Percentiles rank a stretch among this genome's conserved stretches.
These are phyloP conservation scores for Ia io DNA, from an alignment of 2,113 vertebrate genomes.

Conservation along the genomic window DNA sequence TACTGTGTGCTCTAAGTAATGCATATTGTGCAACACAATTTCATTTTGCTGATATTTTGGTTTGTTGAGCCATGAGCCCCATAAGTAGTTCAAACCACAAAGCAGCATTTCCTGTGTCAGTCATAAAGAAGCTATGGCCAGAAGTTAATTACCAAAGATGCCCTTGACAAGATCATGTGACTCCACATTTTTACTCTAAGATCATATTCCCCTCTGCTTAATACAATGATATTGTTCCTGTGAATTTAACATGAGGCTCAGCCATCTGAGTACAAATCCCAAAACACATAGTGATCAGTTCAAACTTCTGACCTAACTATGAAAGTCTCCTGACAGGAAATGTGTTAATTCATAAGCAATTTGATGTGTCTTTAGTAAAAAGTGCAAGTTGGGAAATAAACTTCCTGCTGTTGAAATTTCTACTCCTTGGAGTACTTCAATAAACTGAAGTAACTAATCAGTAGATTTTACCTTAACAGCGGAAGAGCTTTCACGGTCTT, in stretches of 20 bases:
- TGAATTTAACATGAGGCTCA: not conserved
- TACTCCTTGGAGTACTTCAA: not conserved
- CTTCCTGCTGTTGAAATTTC: slow-evolving; percentile 25
- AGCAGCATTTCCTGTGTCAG: not conserved
- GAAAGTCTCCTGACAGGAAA: slow-evolving; percentile 28
- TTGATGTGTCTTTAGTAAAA: not conserved
- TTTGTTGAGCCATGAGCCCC: not conserved
- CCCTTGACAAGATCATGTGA: not conserved
- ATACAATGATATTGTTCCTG: no score
- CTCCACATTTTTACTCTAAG: not conserved
- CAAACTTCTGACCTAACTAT: not conserved
- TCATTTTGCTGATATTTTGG: not conserved
- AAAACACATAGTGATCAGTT: not conserved
- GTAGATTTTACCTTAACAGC: not conserved
- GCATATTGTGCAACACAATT: not conserved
- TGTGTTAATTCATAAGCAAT: not conserved
- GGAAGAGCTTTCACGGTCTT: not conserved
- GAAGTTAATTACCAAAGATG: not conserved
- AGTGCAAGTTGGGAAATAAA: slow-evolving; percentile 34
- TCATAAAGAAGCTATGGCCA: not conserved
- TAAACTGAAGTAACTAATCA: not conserved
- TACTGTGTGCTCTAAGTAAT: not conserved
- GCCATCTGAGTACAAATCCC: not conserved
- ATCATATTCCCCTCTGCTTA: not conserved
- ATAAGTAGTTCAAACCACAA: not conserved